phyloP scores from a whole-genome alignment of 2,113 vertebrate genomes.

The Brachirus orientalis region DNA sequence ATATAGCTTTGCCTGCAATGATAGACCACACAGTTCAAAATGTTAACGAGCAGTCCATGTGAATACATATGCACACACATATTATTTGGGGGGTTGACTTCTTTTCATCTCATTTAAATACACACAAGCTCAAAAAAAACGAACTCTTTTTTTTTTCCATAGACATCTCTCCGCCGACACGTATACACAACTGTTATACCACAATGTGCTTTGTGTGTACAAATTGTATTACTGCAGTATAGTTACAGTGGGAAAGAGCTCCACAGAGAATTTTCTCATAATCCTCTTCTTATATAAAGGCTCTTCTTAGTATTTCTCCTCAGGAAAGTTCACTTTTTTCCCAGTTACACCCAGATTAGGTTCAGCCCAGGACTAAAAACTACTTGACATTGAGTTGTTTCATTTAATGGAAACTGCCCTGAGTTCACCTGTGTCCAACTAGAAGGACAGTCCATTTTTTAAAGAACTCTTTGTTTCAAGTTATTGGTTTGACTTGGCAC shows the following conservation, averaged over 20 bases:
- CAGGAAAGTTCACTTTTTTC: too few species aligned
- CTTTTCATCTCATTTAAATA: conserved; percentile 26
- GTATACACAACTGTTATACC: conserved; percentile 11
- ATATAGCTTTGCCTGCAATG: conserved; percentile 17
- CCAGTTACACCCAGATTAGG: conserved; percentile 43
- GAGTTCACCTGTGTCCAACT: conserved; percentile 39
- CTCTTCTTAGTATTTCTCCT: conserved; percentile 28
- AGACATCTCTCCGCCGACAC: conserved; percentile 19
- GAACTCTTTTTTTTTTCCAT: too few species aligned
- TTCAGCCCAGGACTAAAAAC: conserved; percentile 13
- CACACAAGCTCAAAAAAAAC: conserved; percentile 63
- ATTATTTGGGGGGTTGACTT: background rate
- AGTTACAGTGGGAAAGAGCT: conserved; percentile 47
- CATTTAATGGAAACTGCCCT: conserved; percentile 12
- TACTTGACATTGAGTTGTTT: conserved; percentile 21
- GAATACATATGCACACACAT: background rate
- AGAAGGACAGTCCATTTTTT: conserved; percentile 16
- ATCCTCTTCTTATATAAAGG: too few species aligned
- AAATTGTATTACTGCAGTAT: conserved; percentile 61
- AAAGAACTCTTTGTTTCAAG: conserved; percentile 48
- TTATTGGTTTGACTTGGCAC: conserved; percentile 63
- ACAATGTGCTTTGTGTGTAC: conserved; percentile 37
- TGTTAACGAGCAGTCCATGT: conserved; percentile 17
- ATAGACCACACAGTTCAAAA: conserved; percentile 30
- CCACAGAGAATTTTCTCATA: too few species aligned